phyloP scores from a whole-genome alignment of 2,797 vertebrate genomes.

The Monodelphis domestica region DNA sequence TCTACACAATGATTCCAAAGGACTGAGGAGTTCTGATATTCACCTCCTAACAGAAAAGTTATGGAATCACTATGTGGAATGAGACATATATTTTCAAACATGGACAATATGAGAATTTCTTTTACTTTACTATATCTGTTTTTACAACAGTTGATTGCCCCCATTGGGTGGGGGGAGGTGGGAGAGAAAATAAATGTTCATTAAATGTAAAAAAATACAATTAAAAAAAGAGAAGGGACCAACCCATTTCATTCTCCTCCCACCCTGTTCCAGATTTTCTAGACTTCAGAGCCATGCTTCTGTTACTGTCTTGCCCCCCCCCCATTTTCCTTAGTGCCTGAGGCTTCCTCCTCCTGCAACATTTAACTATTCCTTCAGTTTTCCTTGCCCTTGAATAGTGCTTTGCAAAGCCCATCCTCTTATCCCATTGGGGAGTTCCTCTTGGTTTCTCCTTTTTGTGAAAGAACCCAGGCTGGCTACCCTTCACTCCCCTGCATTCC shows the following conservation, averaged over 20 bases:
- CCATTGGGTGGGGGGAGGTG: background rate
- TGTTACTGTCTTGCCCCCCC: background rate
- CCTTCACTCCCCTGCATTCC: background rate
- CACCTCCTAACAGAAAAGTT: background rate
- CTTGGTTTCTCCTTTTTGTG: background rate
- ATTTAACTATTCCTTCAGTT: background rate
- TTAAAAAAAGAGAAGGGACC: background rate
- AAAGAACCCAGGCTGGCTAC: background rate
- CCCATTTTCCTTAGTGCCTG: background rate
- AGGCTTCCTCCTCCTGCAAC: background rate
- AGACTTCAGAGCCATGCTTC: background rate
- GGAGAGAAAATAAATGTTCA: background rate
- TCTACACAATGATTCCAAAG: background rate
- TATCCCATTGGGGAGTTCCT: background rate
- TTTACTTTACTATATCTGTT: background rate
- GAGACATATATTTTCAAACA: background rate
- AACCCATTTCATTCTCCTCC: background rate
- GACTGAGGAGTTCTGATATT: background rate
- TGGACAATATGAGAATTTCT: background rate
- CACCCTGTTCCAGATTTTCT: background rate
- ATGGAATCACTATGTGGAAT: background rate
- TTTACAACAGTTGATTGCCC: background rate
- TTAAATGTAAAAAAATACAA: background rate
- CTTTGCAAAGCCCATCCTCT: background rate
- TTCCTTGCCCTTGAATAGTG: background rate